A percentile compares a stretch with the other conserved stretches of the same genome.
Evolutionary conservation across 2,888 invertebrate genomes (phyloP).

Genomic region (Lutraria lutraria): DNA sequence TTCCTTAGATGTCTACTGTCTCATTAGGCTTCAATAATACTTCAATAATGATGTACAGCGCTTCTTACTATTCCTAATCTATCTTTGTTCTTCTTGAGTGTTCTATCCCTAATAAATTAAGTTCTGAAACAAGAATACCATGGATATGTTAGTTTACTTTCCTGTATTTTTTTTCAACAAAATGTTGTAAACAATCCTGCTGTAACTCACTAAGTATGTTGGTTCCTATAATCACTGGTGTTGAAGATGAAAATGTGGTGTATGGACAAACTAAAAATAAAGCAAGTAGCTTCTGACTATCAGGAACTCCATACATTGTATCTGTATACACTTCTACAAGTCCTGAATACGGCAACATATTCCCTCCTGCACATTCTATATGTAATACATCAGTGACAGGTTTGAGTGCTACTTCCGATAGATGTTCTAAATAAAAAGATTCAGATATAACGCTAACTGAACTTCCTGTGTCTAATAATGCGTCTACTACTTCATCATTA

Average conservation of each 20-base stretch:
- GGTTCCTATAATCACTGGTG: too few species aligned
- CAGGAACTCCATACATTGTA: too few species aligned
- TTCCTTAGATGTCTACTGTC: constrained; percentile 2
- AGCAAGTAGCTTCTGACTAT: constrained; percentile 32
- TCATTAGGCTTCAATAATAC: constrained; percentile 22
- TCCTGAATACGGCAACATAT: constrained; percentile 28
- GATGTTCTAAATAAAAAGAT: constrained; percentile 6
- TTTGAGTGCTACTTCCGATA: constrained; percentile 28
- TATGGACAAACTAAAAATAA: constrained; percentile 38
- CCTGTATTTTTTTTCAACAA: too few species aligned
- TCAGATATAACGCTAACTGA: constrained; percentile 36
- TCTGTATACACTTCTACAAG: constrained; percentile 28
- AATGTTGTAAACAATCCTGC: too few species aligned
- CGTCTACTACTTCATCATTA: constrained; percentile 19
- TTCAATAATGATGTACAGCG: too few species aligned
- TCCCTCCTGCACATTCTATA: constrained; percentile 38
- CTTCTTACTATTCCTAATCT: not conserved
- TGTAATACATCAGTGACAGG: constrained; percentile 25
- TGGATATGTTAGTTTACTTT: not conserved
- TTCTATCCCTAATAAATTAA: constrained; percentile 4
- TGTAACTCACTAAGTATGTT: too few species aligned
- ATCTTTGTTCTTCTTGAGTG: constrained; percentile 24
- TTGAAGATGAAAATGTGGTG: too few species aligned
- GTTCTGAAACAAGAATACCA: constrained; percentile 30
- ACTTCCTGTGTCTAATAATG: constrained; percentile 36